These are phyloP conservation scores for Leucopsar rothschildi DNA, from an alignment of 2,113 vertebrate genomes.

Conservation along the genomic window DNA sequence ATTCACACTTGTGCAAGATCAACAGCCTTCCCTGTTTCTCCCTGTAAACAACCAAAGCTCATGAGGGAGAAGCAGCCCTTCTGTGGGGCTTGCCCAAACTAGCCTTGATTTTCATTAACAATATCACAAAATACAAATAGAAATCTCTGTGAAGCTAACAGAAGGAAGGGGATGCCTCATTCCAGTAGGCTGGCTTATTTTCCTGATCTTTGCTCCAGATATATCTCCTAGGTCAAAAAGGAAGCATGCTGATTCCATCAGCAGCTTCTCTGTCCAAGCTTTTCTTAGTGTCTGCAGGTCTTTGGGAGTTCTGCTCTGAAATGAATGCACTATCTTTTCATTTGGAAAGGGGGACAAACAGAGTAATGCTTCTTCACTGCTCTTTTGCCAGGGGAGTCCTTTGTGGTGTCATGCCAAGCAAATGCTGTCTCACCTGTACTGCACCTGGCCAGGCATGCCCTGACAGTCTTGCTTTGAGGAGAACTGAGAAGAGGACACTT, in stretches of 20 bases:
- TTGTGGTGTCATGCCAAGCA: constrained; percentile 71
- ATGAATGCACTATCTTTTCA: constrained; percentile 77
- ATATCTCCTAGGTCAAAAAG: not conserved
- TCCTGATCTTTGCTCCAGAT: not conserved
- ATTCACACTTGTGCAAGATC: not conserved
- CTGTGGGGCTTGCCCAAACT: not conserved
- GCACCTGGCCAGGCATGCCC: not conserved
- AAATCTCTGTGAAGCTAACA: not conserved
- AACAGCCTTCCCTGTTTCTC: not conserved
- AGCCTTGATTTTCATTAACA: not conserved
- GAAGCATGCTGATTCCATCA: not conserved
- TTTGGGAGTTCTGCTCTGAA: constrained; percentile 3
- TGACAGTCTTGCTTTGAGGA: not conserved
- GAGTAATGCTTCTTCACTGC: constrained; percentile 74
- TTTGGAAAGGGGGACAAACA: constrained; percentile 68
- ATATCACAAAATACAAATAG: not conserved
- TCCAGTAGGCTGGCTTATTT: not conserved
- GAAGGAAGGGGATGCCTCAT: not conserved
- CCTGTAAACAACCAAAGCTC: not conserved
- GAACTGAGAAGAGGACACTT: not conserved
- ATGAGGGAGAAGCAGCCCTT: not conserved
- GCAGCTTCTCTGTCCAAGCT: not conserved
- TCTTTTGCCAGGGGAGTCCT: constrained; percentile 78
- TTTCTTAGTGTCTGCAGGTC: not conserved
- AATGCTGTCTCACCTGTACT: not conserved